These are phyloP conservation scores for Antheraea assamensis DNA, from an alignment of 2,888 invertebrate species.

Conservation along the genomic window DNA sequence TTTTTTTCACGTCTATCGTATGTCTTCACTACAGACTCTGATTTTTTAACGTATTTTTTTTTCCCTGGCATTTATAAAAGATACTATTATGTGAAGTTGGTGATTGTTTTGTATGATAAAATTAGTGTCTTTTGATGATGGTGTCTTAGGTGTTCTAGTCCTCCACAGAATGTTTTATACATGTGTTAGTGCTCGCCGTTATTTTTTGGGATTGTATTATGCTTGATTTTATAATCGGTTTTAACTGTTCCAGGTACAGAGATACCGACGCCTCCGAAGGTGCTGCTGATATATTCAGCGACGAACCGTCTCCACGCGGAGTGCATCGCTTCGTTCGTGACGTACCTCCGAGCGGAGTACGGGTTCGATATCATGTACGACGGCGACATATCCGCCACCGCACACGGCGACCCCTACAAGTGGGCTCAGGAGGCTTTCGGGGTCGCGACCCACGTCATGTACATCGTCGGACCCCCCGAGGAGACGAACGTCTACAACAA, in stretches of 20 bases:
- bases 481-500: constrained; percentile 57
- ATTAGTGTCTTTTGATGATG: too few relatives aligned
- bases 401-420: constrained; percentile 65
- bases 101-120: too few relatives aligned
- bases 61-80: too few relatives aligned
- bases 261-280: constrained; percentile 66
- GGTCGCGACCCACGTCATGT: constrained; percentile 61
- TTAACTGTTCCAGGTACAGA: constrained; percentile 47
- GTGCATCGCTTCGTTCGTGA: constrained; percentile 65
- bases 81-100: too few relatives aligned
- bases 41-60: too few relatives aligned
- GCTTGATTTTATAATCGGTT: too few relatives aligned
- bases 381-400: constrained; percentile 59
- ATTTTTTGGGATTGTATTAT: too few relatives aligned
- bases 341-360: constrained; percentile 64
- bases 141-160: too few relatives aligned
- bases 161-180: too few relatives aligned
- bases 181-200: too few relatives aligned
- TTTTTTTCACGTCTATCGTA: too few relatives aligned
- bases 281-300: constrained; percentile 67
- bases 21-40: too few relatives aligned
- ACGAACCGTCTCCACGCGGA: constrained; percentile 67
- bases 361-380: constrained; percentile 69
- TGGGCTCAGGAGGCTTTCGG: constrained; percentile 69
- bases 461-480: constrained; percentile 66